Evolutionary conservation across 2,888 invertebrate species (phyloP), one percentile per base, ranked within the genome.

Genomic region (Pyralis farinalis): DNA sequence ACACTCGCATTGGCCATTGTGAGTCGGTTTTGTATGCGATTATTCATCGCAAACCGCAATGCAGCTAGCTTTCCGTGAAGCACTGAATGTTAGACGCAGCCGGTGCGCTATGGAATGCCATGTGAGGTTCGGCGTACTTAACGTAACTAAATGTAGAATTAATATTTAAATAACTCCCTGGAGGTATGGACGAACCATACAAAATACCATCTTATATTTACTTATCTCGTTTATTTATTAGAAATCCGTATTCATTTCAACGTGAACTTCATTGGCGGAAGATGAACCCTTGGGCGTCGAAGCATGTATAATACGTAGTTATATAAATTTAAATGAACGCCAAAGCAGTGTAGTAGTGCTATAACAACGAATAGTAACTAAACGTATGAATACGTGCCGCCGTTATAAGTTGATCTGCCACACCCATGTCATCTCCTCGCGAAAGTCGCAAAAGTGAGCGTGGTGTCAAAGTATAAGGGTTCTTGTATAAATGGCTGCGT

Each of bases 1-100:
- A 86, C 83, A 84, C 80, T 86, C 81, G 81, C 87, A 87, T 87
- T 87, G 87, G 85, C 84, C 74, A 87, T 87, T 86, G 86, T 85
- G 72, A 76, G 73, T 69, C 67, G 77, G 81, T 79, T 83, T 83
- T 81, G 86, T 82, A 76, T 78, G 73, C 83, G 77, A 87, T 85
- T 83, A 87, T 87, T 86, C 82, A 85, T 78, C 73, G 75, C 71
- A 63, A 68, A 82, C 78, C 79, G 70, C 82, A 78, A 61, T 66
- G 63, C 63, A 68, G 74, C 78, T 71, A 80, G 74, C 77, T 77
- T 81, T 84, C 74, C 77, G 67, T 76, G 72, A 77, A 76, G 67
- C 69, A 59, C 63, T 69, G 66, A 72, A 16, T 12, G 77, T 76
- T 80, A 75, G 71, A 69, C 74, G 69, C 66, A 72, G 64, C 69